A percentile compares a stretch with the other conserved stretches of the same genome.
These are phyloP conservation scores for Sweltsa coloradensis DNA, from an alignment of 1,140 invertebrate species.

Conservation along the genomic window DNA sequence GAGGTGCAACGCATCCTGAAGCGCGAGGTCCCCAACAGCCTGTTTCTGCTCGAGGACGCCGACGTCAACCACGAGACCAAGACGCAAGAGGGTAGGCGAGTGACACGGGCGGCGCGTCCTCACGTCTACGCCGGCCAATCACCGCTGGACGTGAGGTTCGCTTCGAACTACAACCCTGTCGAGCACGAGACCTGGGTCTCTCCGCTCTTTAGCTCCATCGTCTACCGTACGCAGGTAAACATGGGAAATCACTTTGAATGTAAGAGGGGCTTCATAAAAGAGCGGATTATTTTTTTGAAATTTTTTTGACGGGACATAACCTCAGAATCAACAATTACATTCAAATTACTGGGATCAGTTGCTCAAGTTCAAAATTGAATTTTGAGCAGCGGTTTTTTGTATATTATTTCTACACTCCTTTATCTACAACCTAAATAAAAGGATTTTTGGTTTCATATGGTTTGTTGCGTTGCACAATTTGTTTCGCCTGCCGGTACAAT, in stretches of 20 bases:
- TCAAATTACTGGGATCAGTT: too few relatives aligned
- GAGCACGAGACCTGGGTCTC: conserved; percentile 69
- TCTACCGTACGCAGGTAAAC: conserved; percentile 57
- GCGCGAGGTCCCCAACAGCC: conserved; percentile 16
- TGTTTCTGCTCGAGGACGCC: background rate
- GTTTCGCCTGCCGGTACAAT: too few relatives aligned
- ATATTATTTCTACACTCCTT: too few relatives aligned
- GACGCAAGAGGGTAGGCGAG: conserved; percentile 9
- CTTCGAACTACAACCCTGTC: conserved; percentile 68
- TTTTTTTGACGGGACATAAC: too few relatives aligned
- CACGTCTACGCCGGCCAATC: conserved; percentile 47
- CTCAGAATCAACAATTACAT: too few relatives aligned
- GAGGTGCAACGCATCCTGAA: conserved; percentile 24
- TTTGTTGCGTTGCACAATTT: too few relatives aligned
- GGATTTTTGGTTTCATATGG: too few relatives aligned
- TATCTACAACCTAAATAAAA: too few relatives aligned
- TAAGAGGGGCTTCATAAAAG: too few relatives aligned
- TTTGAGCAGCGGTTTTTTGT: too few relatives aligned
- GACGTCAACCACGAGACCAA: conserved; percentile 19
- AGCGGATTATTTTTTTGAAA: too few relatives aligned
- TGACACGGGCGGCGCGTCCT: conserved; percentile 20
- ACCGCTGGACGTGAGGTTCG: conserved; percentile 64
- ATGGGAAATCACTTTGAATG: conserved; percentile 7
- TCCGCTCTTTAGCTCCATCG: conserved; percentile 85
- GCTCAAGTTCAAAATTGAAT: too few relatives aligned